A percentile compares a stretch with the other conserved stretches of the same genome.
These are phyloP conservation scores for Triplophysa siluroides DNA, from an alignment of 2,113 vertebrate genomes.

Conservation along the genomic window DNA sequence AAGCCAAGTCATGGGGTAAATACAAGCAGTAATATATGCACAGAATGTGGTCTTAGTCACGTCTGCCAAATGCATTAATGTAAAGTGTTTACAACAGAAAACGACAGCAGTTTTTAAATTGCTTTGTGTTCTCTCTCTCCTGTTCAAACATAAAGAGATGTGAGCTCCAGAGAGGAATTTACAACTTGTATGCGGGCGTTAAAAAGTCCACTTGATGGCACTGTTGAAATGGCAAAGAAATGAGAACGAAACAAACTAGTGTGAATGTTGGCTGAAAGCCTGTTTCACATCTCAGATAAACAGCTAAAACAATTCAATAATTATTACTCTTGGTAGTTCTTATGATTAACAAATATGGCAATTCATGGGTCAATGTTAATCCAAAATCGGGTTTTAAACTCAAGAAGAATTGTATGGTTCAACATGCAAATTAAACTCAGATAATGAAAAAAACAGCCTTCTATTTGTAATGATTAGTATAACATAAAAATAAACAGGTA, in stretches of 20 bases:
- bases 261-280: background rate
- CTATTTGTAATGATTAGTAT: no score
- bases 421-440: no score
- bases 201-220: conserved; percentile 42
- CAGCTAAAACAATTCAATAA: background rate
- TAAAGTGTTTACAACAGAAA: background rate
- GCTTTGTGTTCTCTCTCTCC: background rate
- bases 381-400: no score
- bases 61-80: background rate
- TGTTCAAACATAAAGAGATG: background rate
- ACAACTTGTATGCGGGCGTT: background rate
- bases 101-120: background rate
- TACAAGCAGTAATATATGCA: no score
- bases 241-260: background rate
- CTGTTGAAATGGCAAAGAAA: conserved; percentile 40
- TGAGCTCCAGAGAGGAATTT: background rate
- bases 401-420: no score
- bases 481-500: no score
- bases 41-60: no score
- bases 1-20: no score
- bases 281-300: background rate
- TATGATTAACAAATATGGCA: background rate
- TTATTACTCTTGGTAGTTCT: background rate
- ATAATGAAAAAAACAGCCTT: no score
- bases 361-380: background rate